Percentiles rank a stretch among this genome's conserved stretches.
phyloP scores from a whole-genome alignment of 2,797 vertebrate species.

The Telmatherina bonti region DNA sequence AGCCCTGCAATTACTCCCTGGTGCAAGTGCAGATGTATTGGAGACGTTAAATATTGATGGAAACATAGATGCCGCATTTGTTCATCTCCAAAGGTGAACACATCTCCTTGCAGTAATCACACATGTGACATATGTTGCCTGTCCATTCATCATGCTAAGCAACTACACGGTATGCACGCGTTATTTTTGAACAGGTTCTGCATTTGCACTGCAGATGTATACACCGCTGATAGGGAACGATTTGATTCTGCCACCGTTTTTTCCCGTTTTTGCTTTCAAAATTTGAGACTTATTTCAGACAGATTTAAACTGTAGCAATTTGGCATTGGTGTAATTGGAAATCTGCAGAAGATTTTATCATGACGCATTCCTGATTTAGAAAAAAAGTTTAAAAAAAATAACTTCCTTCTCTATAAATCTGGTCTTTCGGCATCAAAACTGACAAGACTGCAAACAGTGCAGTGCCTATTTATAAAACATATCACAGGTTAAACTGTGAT shows the following conservation, averaged over 20 bases:
- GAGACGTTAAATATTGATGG: conserved; percentile 85
- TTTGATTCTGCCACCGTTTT: background rate
- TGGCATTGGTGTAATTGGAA: background rate
- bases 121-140: conserved; percentile 64
- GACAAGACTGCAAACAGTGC: no score
- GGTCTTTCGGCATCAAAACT: background rate
- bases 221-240: background rate
- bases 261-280: background rate
- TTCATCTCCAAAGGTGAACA: conserved; percentile 83
- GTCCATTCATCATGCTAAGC: conserved; percentile 49
- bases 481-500: no score
- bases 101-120: conserved; percentile 79
- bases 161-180: conserved; percentile 1
- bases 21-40: conserved; percentile 83
- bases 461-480: no score
- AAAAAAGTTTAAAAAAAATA: no score
- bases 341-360: no score
- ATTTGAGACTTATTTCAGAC: no score
- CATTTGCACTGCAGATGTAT: background rate
- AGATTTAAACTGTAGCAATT: background rate
- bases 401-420: no score
- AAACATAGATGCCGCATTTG: conserved; percentile 83
- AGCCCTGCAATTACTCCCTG: conserved; percentile 83
- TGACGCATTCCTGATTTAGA: no score
- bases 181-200: background rate